Percentiles rank a stretch among this genome's conserved stretches.
Conservation (phyloP, 2,888 invertebrate genomes). For the Liposcelis brunnea region DNA sequence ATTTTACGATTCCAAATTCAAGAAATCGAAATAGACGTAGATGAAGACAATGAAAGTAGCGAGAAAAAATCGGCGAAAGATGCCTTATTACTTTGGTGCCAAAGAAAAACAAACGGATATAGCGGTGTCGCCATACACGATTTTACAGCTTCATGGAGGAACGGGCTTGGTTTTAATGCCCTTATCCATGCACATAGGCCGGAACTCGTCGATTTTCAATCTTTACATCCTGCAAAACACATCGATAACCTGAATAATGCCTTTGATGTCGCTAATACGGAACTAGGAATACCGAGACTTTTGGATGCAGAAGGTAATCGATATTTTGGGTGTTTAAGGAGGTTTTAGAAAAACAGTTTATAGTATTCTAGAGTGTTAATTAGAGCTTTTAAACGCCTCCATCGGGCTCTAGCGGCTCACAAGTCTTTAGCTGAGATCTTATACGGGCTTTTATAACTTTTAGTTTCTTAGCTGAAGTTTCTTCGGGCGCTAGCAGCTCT, state of each 20-base stretch:
- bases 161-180: conserved; percentile 94
- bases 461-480: too few relatives aligned
- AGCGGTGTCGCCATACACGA: conserved; percentile 74
- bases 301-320: conserved; percentile 74
- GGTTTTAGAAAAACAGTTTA: conserved; percentile 3
- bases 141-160: conserved; percentile 88
- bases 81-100: conserved; percentile 94
- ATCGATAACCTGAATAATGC: conserved; percentile 96
- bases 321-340: too few relatives aligned
- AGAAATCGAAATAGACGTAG: conserved; percentile 94
- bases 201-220: conserved; percentile 78
- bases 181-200: conserved; percentile 96
- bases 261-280: conserved; percentile 83
- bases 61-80: conserved; percentile 99
- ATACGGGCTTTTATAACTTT: too few relatives aligned
- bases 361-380: conserved; percentile 7
- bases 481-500: too few relatives aligned
- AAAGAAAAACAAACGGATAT: conserved; percentile 93
- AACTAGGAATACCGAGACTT: conserved; percentile 82
- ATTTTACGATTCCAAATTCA: conserved; percentile 98
- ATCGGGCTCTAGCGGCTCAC: too few relatives aligned
- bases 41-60: conserved; percentile 88
- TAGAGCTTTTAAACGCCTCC: too few relatives aligned
- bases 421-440: too few relatives aligned
- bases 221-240: conserved; percentile 61